phyloP scores from a whole-genome alignment of 1,140 invertebrate species.

The Littorina saxatilis region DNA sequence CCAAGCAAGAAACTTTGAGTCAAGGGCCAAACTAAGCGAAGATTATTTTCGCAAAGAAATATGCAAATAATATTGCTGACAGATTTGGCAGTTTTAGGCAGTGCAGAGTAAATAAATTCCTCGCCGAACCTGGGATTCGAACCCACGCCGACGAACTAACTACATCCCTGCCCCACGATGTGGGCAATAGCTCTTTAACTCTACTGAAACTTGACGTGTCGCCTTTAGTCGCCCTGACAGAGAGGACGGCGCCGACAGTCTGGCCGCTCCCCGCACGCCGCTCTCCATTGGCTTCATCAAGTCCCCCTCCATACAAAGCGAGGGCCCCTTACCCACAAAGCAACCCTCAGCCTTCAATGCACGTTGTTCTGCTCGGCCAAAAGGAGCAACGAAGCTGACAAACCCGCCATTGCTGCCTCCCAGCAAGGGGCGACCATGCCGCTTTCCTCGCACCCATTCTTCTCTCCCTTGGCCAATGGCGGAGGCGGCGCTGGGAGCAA shows the following conservation, averaged over 20 bases:
- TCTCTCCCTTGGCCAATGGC: background rate
- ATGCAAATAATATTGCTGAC: too few relatives aligned
- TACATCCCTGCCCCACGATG: too few relatives aligned
- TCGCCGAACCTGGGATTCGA: too few relatives aligned
- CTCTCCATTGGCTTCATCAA: slow-evolving; percentile 30
- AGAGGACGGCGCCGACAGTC: slow-evolving; percentile 26
- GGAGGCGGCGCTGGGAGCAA: slow-evolving; percentile 30
- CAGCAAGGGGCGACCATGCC: slow-evolving; percentile 22
- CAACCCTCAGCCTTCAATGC: background rate
- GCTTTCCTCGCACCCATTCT: slow-evolving; percentile 13
- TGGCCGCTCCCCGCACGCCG: background rate
- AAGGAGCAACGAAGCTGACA: slow-evolving; percentile 32
- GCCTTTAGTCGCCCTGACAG: too few relatives aligned
- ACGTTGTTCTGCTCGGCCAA: background rate
- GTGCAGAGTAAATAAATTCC: too few relatives aligned
- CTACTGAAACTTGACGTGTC: background rate
- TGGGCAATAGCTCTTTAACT: too few relatives aligned
- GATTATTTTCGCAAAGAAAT: too few relatives aligned
- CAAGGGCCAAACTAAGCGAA: too few relatives aligned
- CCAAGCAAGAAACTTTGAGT: too few relatives aligned
- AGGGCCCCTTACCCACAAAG: background rate
- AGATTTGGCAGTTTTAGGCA: too few relatives aligned
- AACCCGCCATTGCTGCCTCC: slow-evolving; percentile 8
- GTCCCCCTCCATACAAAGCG: slow-evolving; percentile 22
- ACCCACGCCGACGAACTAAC: too few relatives aligned